Evolutionary conservation across 1,140 invertebrate genomes (phyloP).

Genomic region (Papilio polyxenes): DNA sequence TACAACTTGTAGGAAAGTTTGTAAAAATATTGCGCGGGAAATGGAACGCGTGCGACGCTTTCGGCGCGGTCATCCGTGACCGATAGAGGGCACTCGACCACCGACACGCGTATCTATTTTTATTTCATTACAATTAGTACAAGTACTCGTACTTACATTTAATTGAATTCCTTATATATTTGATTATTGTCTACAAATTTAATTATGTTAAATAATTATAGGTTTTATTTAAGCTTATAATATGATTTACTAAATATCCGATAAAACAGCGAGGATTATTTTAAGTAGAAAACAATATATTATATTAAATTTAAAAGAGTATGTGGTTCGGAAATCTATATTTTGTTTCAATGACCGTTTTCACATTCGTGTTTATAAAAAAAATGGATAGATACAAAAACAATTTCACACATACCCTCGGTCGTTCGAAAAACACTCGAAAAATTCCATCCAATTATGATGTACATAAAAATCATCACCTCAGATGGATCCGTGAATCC

Average conservation of each 20-base stretch:
- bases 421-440: slow-evolving; percentile 35
- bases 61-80: slow-evolving; percentile 57
- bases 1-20: slow-evolving; percentile 15
- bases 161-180: slow-evolving; percentile 55
- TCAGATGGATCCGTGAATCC: slow-evolving; percentile 47
- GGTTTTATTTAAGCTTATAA: background rate
- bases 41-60: slow-evolving; percentile 49
- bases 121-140: slow-evolving; percentile 61
- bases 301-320: no score
- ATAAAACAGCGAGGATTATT: no score
- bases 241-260: no score
- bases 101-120: slow-evolving; percentile 65
- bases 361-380: slow-evolving; percentile 8
- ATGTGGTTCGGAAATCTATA: no score
- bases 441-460: slow-evolving; percentile 42
- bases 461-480: slow-evolving; percentile 46
- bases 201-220: background rate
- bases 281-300: no score
- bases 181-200: slow-evolving; percentile 11
- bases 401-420: slow-evolving; percentile 40
- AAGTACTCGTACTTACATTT: slow-evolving; percentile 55
- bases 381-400: slow-evolving; percentile 23
- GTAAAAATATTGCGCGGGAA: slow-evolving; percentile 56
- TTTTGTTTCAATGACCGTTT: background rate
- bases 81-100: slow-evolving; percentile 58